These are phyloP conservation scores for Falco berigora DNA, from an alignment of 2,797 vertebrate species.

Conservation along the genomic window DNA sequence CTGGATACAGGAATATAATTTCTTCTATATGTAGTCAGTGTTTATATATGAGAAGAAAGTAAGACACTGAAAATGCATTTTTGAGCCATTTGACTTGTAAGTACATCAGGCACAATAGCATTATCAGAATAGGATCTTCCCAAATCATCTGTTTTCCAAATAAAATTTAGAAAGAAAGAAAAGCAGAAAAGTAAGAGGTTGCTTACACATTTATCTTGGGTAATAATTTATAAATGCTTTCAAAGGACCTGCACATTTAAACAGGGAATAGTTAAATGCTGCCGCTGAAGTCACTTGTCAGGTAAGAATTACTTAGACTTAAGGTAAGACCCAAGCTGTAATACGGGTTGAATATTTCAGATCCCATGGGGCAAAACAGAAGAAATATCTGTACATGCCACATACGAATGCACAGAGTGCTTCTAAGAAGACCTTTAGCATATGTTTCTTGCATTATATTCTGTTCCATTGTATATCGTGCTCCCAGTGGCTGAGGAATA, in stretches of 20 bases:
- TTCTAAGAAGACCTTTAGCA: background rate
- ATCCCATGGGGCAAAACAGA: background rate
- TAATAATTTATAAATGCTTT: background rate
- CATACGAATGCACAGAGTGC: background rate
- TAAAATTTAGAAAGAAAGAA: background rate
- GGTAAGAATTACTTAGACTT: background rate
- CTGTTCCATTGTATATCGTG: background rate
- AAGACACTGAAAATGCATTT: background rate
- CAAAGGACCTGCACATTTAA: background rate
- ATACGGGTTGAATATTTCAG: background rate
- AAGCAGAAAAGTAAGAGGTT: background rate
- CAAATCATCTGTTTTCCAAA: background rate
- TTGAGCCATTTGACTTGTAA: background rate
- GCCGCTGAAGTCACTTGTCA: background rate
- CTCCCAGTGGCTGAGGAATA: background rate
- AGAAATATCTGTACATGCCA: background rate
- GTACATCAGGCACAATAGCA: background rate
- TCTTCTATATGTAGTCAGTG: background rate
- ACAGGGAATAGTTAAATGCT: background rate
- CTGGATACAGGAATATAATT: background rate
- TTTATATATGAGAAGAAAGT: background rate
- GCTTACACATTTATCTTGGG: background rate
- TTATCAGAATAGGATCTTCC: background rate
- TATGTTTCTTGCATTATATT: slow-evolving; percentile 37
- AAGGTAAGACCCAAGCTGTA: background rate